A percentile compares a stretch with the other conserved stretches of the same genome.
Conservation (phyloP, 2,888 invertebrate genomes). For the Monoplex corrugatus region DNA sequence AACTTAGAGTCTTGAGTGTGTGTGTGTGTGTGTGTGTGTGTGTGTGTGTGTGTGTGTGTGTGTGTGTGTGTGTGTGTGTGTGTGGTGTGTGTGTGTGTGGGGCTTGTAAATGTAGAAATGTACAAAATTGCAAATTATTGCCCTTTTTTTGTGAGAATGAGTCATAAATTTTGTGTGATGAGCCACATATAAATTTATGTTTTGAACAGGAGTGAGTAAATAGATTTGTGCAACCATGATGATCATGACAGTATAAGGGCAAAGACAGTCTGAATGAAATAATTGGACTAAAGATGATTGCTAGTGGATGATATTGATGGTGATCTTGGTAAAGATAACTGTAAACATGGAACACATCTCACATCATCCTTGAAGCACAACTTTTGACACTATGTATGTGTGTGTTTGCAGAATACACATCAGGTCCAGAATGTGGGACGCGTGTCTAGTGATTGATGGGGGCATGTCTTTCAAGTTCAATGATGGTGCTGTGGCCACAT, state of each 20-base stretch:
- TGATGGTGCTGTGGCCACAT: conserved; percentile 92
- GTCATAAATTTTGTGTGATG: too few relatives aligned
- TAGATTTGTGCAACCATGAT: too few relatives aligned
- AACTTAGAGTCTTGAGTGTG: too few relatives aligned
- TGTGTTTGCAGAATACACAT: conserved; percentile 86
- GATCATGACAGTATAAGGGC: too few relatives aligned
- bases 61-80: conserved; percentile 31
- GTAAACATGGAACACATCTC: not conserved
- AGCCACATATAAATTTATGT: too few relatives aligned
- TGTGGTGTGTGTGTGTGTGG: conserved; percentile 10
- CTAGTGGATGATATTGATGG: not conserved
- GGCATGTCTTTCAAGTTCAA: conserved; percentile 96
- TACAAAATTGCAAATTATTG: too few relatives aligned
- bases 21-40: not conserved
- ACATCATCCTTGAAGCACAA: too few relatives aligned
- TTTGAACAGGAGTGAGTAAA: too few relatives aligned
- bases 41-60: not conserved
- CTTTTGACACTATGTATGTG: too few relatives aligned
- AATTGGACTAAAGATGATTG: too few relatives aligned
- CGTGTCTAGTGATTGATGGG: conserved; percentile 96
- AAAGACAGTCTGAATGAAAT: too few relatives aligned
- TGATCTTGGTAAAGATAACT: not conserved
- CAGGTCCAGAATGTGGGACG: conserved; percentile 94
- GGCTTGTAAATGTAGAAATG: not conserved
- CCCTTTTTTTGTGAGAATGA: too few relatives aligned